Evolutionary conservation across 2,797 vertebrate species (phyloP).

Genomic region (Borostomias antarcticus): DNA sequence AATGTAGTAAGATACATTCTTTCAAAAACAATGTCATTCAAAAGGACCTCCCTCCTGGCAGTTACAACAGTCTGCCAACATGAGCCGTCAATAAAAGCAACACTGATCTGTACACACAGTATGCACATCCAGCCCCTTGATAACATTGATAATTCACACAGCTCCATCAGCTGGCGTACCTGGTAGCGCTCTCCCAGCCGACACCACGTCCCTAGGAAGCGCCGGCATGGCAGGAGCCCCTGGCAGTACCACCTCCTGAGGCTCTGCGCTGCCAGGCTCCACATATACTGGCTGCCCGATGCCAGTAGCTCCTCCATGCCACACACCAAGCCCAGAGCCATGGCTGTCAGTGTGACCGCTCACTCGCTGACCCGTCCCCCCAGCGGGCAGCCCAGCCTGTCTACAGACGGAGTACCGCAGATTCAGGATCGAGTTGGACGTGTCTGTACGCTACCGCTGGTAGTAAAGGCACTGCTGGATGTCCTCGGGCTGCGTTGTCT

Average conservation of each 20-base stretch:
- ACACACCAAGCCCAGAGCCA: slow-evolving; percentile 86
- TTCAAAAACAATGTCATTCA: slow-evolving; percentile 2
- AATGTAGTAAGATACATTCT: not conserved
- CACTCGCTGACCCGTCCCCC: not conserved
- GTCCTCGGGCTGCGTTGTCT: not conserved
- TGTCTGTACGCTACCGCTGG: too few relatives aligned
- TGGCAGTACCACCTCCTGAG: slow-evolving; percentile 86
- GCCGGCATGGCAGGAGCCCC: slow-evolving; percentile 85
- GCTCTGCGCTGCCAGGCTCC: slow-evolving; percentile 86
- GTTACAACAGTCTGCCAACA: not conserved
- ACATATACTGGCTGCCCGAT: slow-evolving; percentile 85
- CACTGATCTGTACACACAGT: not conserved
- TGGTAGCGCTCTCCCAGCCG: slow-evolving; percentile 89
- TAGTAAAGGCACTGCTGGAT: not conserved
- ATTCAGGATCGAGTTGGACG: too few relatives aligned
- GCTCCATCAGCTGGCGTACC: slow-evolving; percentile 71
- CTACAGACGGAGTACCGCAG: slow-evolving; percentile 23
- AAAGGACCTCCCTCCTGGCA: not conserved
- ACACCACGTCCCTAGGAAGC: slow-evolving; percentile 86
- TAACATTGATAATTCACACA: slow-evolving; percentile 40
- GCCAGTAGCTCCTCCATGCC: slow-evolving; percentile 90
- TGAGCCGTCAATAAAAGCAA: not conserved
- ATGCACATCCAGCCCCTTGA: slow-evolving; percentile 47
- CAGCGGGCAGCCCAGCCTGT: slow-evolving; percentile 2
- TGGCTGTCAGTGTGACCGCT: slow-evolving; percentile 47